Base-by-base conservation (phyloP, 2,113 vertebrate species). In the Sturnira hondurensis region DNA sequence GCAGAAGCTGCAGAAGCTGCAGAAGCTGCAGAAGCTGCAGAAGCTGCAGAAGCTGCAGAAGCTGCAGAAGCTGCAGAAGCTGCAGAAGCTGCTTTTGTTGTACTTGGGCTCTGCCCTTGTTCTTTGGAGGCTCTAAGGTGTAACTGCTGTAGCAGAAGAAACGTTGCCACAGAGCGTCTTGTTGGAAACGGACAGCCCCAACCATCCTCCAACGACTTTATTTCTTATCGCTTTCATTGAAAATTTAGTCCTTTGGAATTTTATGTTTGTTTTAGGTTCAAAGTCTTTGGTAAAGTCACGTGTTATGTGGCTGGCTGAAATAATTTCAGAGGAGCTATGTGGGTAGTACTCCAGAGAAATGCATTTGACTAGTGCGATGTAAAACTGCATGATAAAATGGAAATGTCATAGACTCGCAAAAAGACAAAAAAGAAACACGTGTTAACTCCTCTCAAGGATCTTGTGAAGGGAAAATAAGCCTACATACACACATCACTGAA, bases 331-430 rank as follows among this genome's bases (percentile, higher is more conserved):
- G 47, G 15, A 80, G 10, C 54, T 67, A 3, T 81, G 16, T 41
- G 70, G 70, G 50, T 43, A 90, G 31, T 80, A 83, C 80, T 96
- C 9, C 38, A 71, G 76, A 96, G 81, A 90, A 92, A 92, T 68
- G 16, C 22, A 52, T 80, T 96, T 63, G 26, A 74, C 20, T 84
- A 47, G 4, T 95, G 11, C 83, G 16, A 77, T 68, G 17, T 6
- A 76, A 84, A 87, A 92, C 71, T 38, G 63, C 33, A 43, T 4
- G 61, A 50, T 85, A 91, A 91, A 94, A 85, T 86, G 45, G 33
- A 73, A 96, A 89, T 67, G 70, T 85, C 31, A 33, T 26, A 33
- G 33, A 68, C 19, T 88, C 74, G 68, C 1, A 83, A 71, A 88
- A 87, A 81, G 33, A 68, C n/a, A 36, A 68, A 68, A 36, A 68